Conservation (phyloP, 2,113 vertebrate species). For the Gorsachius goisagi region DNA sequence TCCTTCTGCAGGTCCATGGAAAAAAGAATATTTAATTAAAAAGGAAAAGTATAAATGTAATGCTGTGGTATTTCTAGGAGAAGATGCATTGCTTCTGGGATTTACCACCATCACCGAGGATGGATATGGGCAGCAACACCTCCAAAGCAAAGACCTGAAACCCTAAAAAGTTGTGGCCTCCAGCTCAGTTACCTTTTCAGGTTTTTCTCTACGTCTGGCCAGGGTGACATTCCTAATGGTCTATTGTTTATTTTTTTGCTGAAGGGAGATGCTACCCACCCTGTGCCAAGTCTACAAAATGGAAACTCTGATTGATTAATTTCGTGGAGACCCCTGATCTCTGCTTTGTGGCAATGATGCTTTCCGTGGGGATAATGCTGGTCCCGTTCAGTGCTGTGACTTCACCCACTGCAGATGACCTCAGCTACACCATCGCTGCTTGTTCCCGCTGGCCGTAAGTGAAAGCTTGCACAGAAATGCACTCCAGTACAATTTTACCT, state of each 20-base stretch:
- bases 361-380: not conserved
- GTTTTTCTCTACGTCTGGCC: not conserved
- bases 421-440: not conserved
- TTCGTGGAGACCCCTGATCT: not conserved
- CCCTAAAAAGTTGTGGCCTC: not conserved
- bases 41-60: not conserved
- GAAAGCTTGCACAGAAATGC: not conserved
- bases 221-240: not conserved
- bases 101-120: not conserved
- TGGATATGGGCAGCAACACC: not conserved
- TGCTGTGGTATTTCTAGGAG: not conserved
- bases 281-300: not conserved
- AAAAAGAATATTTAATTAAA: not conserved
- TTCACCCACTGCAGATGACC: not conserved
- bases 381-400: not conserved
- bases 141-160: not conserved
- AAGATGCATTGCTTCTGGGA: not conserved
- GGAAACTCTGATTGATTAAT: not conserved
- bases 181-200: not conserved
- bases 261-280: not conserved
- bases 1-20: not conserved
- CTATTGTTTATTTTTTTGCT: not conserved
- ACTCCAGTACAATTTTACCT: not conserved
- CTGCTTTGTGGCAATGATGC: not conserved
- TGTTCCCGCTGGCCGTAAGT: not conserved